phyloP scores from a whole-genome alignment of 2,113 vertebrate genomes.

The Barbus barbus region DNA sequence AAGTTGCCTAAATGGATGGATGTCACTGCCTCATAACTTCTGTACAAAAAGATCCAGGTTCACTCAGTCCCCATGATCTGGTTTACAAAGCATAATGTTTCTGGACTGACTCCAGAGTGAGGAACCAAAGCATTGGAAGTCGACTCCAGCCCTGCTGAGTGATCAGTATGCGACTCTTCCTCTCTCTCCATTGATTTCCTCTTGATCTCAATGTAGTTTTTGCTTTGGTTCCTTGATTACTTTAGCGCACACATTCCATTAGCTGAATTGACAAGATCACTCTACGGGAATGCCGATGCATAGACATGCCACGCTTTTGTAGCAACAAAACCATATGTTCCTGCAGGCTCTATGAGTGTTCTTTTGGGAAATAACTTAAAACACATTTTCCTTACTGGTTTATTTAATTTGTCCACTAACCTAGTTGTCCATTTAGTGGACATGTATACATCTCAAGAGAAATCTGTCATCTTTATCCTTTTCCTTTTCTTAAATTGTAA shows the following conservation, averaged over 20 bases:
- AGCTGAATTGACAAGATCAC: slow-evolving; percentile 47
- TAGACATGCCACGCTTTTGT: too few relatives aligned
- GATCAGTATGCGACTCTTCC: slow-evolving; percentile 53
- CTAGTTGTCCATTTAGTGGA: neutral
- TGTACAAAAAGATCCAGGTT: too few relatives aligned
- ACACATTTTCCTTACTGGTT: too few relatives aligned
- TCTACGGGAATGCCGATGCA: slow-evolving; percentile 37
- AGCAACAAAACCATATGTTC: too few relatives aligned
- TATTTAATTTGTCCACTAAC: neutral
- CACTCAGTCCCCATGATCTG: neutral
- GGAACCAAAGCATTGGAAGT: slow-evolving; percentile 1
- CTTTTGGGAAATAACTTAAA: too few relatives aligned
- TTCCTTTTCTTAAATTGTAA: neutral
- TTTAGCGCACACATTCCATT: slow-evolving; percentile 58
- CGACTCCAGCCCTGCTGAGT: slow-evolving; percentile 40
- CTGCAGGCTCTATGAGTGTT: too few relatives aligned
- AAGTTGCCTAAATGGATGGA: neutral
- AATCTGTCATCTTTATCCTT: neutral
- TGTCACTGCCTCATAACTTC: neutral
- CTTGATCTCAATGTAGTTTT: slow-evolving; percentile 55
- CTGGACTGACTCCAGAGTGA: neutral
- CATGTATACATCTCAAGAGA: neutral
- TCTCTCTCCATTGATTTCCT: slow-evolving; percentile 59
- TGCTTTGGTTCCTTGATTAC: slow-evolving; percentile 58
- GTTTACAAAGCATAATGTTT: neutral